Evolutionary conservation across 2,888 invertebrate genomes (phyloP).

Genomic region (Pyrocoelia pectoralis): DNA sequence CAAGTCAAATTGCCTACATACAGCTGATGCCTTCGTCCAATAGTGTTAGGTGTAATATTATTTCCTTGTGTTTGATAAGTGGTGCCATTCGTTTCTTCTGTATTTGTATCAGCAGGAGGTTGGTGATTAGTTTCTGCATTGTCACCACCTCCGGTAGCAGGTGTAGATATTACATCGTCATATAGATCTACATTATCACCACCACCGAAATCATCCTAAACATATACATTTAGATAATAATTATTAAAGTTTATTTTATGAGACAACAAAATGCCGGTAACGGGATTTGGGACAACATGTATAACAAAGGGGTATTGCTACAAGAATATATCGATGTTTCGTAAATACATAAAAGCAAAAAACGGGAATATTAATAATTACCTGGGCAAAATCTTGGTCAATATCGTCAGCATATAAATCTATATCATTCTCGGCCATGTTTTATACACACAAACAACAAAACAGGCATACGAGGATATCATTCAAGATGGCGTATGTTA

Average conservation of each 20-base stretch:
- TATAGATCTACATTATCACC: slow-evolving; percentile 93
- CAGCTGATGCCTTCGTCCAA: slow-evolving; percentile 84
- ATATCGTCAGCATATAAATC: slow-evolving; percentile 97
- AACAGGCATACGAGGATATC: no score
- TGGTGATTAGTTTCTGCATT: slow-evolving; percentile 67
- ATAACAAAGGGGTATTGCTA: no score
- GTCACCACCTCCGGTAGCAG: slow-evolving; percentile 68
- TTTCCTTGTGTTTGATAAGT: slow-evolving; percentile 75
- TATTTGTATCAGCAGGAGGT: slow-evolving; percentile 62
- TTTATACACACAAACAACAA: slow-evolving; percentile 8
- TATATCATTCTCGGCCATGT: slow-evolving; percentile 96
- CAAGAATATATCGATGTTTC: no score
- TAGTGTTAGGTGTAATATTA: slow-evolving; percentile 72
- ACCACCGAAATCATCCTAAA: slow-evolving; percentile 81
- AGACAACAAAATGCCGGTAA: slow-evolving; percentile 12
- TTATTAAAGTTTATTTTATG: not conserved
- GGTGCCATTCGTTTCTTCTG: slow-evolving; percentile 76
- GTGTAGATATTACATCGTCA: slow-evolving; percentile 92
- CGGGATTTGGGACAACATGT: not conserved
- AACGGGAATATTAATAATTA: slow-evolving; percentile 48
- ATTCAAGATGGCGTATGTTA: slow-evolving; percentile 9
- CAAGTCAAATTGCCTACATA: slow-evolving; percentile 99
- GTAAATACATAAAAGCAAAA: no score
- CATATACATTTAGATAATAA: slow-evolving; percentile 12
- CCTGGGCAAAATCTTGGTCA: slow-evolving; percentile 91